Base-by-base conservation (phyloP, 2,113 vertebrate genomes). In the Heliornis fulica region DNA sequence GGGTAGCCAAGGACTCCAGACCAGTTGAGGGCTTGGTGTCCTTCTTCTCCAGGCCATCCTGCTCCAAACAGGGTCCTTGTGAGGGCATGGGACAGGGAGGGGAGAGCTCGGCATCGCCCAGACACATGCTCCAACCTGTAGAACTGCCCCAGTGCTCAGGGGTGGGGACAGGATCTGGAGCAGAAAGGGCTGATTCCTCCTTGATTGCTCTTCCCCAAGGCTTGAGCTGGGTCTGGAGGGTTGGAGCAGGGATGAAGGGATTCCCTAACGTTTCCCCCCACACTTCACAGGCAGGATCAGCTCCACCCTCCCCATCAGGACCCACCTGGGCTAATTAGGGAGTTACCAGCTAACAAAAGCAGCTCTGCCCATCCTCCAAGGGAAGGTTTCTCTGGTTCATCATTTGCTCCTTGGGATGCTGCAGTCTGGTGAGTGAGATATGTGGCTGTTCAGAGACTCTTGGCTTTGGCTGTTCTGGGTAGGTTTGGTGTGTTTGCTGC, bases 321-420 rank as follows among this genome's bases (percentile, higher is more conserved):
- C 31, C 60, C 17, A 23, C 5, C 17, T 31, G 77, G 32, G 34
- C 22, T 79, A 28, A 72, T 74, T 11, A 43, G 26, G 51, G 41
- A 25, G 50, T 8, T 13, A 5, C 5, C 40, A 43, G 22, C 28
- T 19, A 5, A 15, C 0, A 7, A 51, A 66, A 65, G 57, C 76
- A 74, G 41, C 76, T 69, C 53, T 65, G 66, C 45, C 38, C 31
- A 9, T 2, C 25, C 4, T 3, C 2, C 0, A 1, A 0, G 9
- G 26, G 40, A 25, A 5, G 22, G 15, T 1, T 77, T 0, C 6
- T 9, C 10, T 15, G 29, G 2, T 1, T 56, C 5, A 5, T 23
- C 19, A 43, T 7, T 5, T 13, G 13, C 3, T 0, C 7, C 29
- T 17, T 4, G 53, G 64, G 46, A 0, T 3, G 6, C 28, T 4